phyloP scores from a whole-genome alignment of 2,113 vertebrate genomes.

The Zosterops borbonicus region DNA sequence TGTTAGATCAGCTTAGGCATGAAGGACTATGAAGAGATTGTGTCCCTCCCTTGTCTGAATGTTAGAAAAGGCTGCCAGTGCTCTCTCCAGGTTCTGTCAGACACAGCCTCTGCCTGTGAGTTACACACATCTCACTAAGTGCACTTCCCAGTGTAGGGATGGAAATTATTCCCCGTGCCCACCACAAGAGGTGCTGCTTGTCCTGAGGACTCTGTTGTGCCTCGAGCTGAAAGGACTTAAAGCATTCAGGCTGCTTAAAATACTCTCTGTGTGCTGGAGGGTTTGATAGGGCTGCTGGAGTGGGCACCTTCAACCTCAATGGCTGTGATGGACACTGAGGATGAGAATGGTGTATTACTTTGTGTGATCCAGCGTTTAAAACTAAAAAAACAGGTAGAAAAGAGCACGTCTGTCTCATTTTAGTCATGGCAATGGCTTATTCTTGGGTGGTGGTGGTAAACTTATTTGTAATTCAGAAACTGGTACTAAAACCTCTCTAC shows the following conservation, averaged over 20 bases:
- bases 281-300: background rate
- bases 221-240: background rate
- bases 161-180: background rate
- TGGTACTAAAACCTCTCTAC: background rate
- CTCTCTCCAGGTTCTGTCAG: background rate
- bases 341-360: background rate
- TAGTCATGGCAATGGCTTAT: background rate
- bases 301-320: background rate
- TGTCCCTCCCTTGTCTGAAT: background rate
- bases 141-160: background rate
- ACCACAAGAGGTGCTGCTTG: background rate
- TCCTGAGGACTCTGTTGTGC: background rate
- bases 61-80: background rate
- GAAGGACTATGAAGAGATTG: background rate
- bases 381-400: background rate
- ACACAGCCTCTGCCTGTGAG: background rate
- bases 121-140: background rate
- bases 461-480: background rate
- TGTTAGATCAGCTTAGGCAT: accelerated
- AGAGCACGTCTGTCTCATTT: background rate
- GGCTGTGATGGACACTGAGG: background rate
- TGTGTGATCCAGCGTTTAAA: background rate
- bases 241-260: background rate
- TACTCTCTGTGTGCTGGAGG: background rate
- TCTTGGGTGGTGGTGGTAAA: background rate